Conservation (phyloP, 2,888 invertebrate species). For the Scaptomyza caliginosa region DNA sequence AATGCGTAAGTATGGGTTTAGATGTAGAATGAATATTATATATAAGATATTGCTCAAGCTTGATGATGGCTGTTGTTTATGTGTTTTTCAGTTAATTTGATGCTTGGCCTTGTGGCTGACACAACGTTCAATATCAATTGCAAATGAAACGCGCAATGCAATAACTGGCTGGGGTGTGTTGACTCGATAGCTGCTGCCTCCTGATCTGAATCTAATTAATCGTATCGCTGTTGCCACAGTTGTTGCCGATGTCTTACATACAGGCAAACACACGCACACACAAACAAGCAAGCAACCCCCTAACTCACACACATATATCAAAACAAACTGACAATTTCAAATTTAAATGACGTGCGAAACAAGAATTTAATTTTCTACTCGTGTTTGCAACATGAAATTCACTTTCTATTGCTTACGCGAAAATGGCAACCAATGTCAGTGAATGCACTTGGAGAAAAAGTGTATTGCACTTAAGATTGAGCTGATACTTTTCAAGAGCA, state of each 20-base stretch:
- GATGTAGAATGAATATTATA: no score
- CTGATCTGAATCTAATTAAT: slow-evolving; percentile 79
- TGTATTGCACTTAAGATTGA: neutral
- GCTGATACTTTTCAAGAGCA: neutral
- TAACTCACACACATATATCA: slow-evolving; percentile 9
- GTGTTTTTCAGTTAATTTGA: slow-evolving; percentile 48
- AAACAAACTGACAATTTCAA: slow-evolving; percentile 69
- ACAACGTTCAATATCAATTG: slow-evolving; percentile 41
- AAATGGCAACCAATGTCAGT: slow-evolving; percentile 52
- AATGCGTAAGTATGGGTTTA: neutral
- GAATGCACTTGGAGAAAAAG: slow-evolving; percentile 23
- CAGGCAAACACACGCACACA: slow-evolving; percentile 22
- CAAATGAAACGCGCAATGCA: slow-evolving; percentile 37
- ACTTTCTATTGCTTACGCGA: slow-evolving; percentile 40
- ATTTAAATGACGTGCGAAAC: slow-evolving; percentile 82
- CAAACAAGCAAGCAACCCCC: slow-evolving; percentile 1
- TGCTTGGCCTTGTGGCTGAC: slow-evolving; percentile 50
- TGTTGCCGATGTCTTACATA: slow-evolving; percentile 53
- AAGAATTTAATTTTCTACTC: slow-evolving; percentile 82
- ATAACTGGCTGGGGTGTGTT: slow-evolving; percentile 23
- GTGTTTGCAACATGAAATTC: slow-evolving; percentile 43
- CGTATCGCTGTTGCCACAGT: slow-evolving; percentile 66
- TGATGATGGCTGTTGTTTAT: slow-evolving; percentile 47
- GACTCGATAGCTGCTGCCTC: slow-evolving; percentile 33
- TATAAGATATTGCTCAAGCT: no score